Evolutionary conservation across 2,888 invertebrate species (phyloP).

Genomic region (Andrena marginata): DNA sequence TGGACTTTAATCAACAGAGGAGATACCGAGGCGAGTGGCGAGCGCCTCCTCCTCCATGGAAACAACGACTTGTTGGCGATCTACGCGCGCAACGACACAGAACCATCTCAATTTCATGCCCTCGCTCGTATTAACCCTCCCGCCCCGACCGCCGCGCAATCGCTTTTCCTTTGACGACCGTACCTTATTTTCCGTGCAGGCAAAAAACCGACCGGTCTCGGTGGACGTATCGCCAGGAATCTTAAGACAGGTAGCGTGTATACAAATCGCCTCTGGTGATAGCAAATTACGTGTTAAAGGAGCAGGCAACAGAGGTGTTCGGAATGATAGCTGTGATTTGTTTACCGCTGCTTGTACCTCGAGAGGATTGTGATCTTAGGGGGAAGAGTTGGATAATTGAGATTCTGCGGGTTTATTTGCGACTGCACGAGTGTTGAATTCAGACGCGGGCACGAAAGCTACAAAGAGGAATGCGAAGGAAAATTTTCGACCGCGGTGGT

Average conservation of each 20-base stretch:
- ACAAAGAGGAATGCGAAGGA: no score
- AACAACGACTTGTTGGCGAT: conserved; percentile 43
- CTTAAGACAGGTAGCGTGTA: background rate
- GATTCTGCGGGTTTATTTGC: no score
- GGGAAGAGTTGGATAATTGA: no score
- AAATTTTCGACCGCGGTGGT: no score
- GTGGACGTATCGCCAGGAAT: background rate
- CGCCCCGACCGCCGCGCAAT: conserved; percentile 24
- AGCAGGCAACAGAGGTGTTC: no score
- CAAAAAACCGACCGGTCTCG: background rate
- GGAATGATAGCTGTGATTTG: no score
- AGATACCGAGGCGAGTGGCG: conserved; percentile 9
- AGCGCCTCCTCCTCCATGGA: conserved; percentile 4
- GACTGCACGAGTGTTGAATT: no score
- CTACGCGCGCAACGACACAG: conserved; percentile 54
- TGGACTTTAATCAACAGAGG: conserved; percentile 46
- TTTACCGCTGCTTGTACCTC: no score
- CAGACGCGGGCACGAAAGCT: no score
- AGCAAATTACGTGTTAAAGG: conserved; percentile 4
- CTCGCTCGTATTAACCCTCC: conserved; percentile 41
- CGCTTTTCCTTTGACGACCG: conserved; percentile 49
- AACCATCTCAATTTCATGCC: conserved; percentile 56
- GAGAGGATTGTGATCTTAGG: no score
- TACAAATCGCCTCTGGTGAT: conserved; percentile 25
- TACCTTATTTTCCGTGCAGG: conserved; percentile 23